Conservation (phyloP, 1,140 invertebrate genomes). For the Trachelipus rathkii region DNA sequence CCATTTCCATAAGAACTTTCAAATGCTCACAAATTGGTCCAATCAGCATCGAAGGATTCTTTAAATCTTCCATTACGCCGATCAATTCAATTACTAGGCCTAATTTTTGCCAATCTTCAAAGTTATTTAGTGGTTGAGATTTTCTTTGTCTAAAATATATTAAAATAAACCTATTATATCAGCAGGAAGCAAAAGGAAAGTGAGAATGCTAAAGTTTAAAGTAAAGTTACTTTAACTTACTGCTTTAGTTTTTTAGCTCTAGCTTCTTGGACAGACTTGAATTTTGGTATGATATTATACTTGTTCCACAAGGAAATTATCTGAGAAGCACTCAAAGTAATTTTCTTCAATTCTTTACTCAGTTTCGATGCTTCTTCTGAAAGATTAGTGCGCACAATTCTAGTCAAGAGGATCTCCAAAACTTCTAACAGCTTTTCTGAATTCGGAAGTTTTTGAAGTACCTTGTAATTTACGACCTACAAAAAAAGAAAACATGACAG, state of each 20-base stretch:
- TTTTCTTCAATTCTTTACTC: slow-evolving; percentile 8
- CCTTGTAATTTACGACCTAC: background rate
- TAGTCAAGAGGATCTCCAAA: background rate
- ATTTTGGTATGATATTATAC: background rate
- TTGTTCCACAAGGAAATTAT: background rate
- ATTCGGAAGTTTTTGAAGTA: background rate
- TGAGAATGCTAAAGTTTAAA: background rate
- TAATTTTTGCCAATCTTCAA: slow-evolving; percentile 17
- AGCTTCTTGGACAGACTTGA: background rate
- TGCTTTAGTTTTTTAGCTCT: background rate
- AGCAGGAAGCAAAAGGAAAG: background rate
- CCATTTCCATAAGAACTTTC: slow-evolving; percentile 5
- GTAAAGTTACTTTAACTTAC: background rate
- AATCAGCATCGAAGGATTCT: slow-evolving; percentile 24
- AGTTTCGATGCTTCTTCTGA: background rate
- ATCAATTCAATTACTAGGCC: slow-evolving; percentile 22
- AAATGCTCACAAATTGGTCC: slow-evolving; percentile 14
- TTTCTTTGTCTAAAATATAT: background rate
- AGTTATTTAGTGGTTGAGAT: background rate
- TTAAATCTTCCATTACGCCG: slow-evolving; percentile 17
- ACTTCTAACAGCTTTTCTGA: background rate
- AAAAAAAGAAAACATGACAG: too few species aligned
- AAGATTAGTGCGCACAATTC: background rate
- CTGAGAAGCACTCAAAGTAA: background rate
- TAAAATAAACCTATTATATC: too few species aligned